A percentile compares a stretch with the other conserved stretches of the same genome.
phyloP scores from a whole-genome alignment of 2,113 vertebrate genomes.

The Haemorhous mexicanus region DNA sequence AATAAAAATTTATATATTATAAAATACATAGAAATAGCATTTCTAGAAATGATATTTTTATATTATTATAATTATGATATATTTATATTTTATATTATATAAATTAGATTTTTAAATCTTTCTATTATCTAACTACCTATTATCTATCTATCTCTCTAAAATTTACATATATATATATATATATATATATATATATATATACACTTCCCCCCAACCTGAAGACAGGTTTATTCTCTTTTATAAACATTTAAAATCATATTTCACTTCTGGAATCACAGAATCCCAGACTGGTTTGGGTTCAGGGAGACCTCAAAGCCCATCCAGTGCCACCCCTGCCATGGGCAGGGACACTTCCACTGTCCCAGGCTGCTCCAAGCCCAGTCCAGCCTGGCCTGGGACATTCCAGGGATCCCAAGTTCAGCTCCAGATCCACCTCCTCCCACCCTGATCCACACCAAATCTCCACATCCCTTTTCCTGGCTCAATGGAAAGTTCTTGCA shows the following conservation, averaged over 20 bases:
- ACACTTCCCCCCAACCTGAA: neutral
- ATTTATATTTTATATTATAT: too few species aligned
- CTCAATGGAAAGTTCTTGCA: neutral
- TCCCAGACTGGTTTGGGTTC: neutral
- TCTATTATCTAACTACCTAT: too few species aligned
- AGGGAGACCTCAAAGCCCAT: rapidly evolving
- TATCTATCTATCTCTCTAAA: too few species aligned
- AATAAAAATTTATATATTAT: too few species aligned
- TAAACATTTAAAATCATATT: neutral
- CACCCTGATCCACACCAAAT: neutral
- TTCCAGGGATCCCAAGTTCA: neutral
- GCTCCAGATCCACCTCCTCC: neutral
- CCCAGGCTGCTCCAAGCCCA: too few species aligned
- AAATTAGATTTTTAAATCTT: too few species aligned
- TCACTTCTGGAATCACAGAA: neutral
- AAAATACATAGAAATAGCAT: too few species aligned
- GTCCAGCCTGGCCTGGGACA: neutral
- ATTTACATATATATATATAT: too few species aligned
- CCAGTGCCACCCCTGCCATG: neutral
- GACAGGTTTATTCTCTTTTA: neutral
- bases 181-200: too few species aligned
- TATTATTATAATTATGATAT: too few species aligned
- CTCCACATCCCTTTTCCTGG: neutral
- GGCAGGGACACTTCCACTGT: neutral
- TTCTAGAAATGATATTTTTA: too few species aligned